Evolutionary conservation across 2,888 invertebrate genomes (phyloP), one percentile per base, ranked within the genome.

Genomic region (Perizoma flavofasciatum): DNA sequence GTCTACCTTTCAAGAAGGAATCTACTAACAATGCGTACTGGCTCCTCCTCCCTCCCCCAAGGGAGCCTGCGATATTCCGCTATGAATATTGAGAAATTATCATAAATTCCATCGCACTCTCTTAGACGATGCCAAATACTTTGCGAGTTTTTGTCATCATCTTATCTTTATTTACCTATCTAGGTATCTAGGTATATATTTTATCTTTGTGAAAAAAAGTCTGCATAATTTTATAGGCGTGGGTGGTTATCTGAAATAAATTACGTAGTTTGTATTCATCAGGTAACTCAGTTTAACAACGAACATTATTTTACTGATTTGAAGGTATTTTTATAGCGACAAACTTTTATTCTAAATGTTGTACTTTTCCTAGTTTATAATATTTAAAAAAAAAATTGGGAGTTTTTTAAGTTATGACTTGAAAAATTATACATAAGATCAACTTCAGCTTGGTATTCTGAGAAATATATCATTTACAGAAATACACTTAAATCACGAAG

Each of bases 11-110:
- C 70, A 71, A 72, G 69, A 59, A 74, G 85, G 87, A 86, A 88
- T 88, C 75, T 70, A 75, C 82, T 80, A 79, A 85, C 84, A 83
- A 85, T 84, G 83, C 83, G 78, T 78, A 78, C 70, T 33, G 64
- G 65, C 66, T 54, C 67, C 69, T 51, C 69, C 48, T 66, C 60
- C 34, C 53, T 43, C 67, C 67, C 49, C 59, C 55, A 55, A 55
- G 66, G 65, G 57, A 67, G 59, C 73, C 74, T 71, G 72, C 73
- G 75, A 79, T 81, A 83, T 82, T 82, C 75, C 74, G 79, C 81
- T 81, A 82, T 82, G 85, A 88, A 85, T 89, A 89, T 89, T 88
- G 85, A 86, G 82, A 86, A 84, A 87, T 82, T 78, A 82, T 86
- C 81, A 78, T 78, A 82, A 85, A 88, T 87, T 85, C 83, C 82